A percentile compares a stretch with the other conserved stretches of the same genome.
Evolutionary conservation across 2,797 vertebrate genomes (phyloP).

Genomic region (Atherinosoma microstoma): DNA sequence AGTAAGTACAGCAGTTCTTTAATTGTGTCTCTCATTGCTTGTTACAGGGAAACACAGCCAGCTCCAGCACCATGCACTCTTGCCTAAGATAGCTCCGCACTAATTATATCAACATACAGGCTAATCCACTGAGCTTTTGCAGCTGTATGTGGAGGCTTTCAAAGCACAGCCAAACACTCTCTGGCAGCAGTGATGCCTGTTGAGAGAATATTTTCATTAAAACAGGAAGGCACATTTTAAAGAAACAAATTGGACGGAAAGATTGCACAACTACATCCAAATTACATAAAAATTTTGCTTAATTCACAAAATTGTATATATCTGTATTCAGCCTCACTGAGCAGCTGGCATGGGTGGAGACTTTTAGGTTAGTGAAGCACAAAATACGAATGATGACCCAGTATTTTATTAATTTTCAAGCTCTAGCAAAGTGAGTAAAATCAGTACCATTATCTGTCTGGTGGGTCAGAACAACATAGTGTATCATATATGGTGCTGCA

Average conservation of each 20-base stretch:
- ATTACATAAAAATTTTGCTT: background rate
- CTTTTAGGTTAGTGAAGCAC: background rate
- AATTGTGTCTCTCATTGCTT: background rate
- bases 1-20: background rate
- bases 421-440: constrained; percentile 58
- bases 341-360: background rate
- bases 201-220: background rate
- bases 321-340: background rate
- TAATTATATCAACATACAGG: background rate
- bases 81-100: background rate
- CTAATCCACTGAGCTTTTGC: constrained; percentile 1
- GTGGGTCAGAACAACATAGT: constrained; percentile 47
- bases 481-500: constrained; percentile 63
- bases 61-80: background rate
- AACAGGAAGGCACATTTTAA: background rate
- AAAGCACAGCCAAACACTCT: background rate
- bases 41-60: background rate
- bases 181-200: background rate
- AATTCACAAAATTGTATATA: background rate
- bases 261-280: background rate
- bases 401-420: constrained; percentile 34
- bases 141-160: background rate
- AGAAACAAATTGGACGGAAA: background rate
- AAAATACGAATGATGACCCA: constrained; percentile 28
- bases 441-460: constrained; percentile 48